Conservation (phyloP, 1,140 invertebrate species). For the Pentalonia nigronervosa region DNA sequence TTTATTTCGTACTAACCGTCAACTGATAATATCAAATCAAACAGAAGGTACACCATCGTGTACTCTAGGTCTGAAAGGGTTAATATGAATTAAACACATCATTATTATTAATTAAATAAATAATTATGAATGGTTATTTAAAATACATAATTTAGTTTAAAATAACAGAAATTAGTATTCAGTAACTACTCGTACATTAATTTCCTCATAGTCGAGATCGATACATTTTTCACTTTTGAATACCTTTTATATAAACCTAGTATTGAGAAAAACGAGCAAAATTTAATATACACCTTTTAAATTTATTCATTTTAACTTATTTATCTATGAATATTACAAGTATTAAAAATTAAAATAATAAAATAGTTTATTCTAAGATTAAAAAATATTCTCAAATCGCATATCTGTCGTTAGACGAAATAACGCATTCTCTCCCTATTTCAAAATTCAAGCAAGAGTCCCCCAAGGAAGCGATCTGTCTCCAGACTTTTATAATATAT, state of each 20-base stretch:
- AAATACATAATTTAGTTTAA: neutral
- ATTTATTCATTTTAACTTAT: neutral
- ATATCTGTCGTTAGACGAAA: too few relatives aligned
- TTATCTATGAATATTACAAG: neutral
- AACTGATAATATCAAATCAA: too few relatives aligned
- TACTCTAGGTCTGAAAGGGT: too few relatives aligned
- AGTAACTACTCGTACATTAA: neutral
- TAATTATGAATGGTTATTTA: neutral
- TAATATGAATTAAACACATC: too few relatives aligned
- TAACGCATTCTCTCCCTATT: too few relatives aligned
- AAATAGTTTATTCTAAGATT: too few relatives aligned
- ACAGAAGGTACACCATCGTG: too few relatives aligned
- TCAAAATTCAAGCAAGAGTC: too few relatives aligned
- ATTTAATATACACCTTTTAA: neutral
- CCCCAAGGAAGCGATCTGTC: too few relatives aligned
- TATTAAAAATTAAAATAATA: neutral
- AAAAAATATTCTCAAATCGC: neutral
- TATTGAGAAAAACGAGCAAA: neutral
- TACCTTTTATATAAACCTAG: neutral
- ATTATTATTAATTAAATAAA: too few relatives aligned
- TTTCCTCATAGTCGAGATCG: neutral
- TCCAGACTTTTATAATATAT: too few relatives aligned
- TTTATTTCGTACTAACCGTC: too few relatives aligned
- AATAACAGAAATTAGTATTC: neutral
- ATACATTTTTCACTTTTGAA: neutral